Conservation (phyloP, 1,140 invertebrate genomes). For the Brachystomella parvula region DNA sequence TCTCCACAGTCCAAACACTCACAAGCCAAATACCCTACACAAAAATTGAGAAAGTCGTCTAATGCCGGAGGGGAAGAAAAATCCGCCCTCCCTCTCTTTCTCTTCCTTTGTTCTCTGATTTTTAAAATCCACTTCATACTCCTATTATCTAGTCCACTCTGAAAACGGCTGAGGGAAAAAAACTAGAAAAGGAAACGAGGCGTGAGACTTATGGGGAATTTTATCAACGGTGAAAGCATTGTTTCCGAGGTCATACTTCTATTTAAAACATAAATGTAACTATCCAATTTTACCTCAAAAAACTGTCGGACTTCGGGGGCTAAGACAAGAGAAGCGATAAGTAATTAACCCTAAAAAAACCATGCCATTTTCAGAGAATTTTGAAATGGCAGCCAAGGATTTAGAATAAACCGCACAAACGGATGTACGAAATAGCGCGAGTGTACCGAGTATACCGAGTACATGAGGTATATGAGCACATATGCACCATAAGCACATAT, state of each 20-base stretch:
- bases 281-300: neutral
- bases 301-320: neutral
- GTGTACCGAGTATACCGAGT: too few species aligned
- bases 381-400: too few species aligned
- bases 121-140: slow-evolving; percentile 1
- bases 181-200: neutral
- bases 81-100: slow-evolving; percentile 8
- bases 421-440: too few species aligned
- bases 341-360: too few species aligned
- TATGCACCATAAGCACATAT: too few species aligned
- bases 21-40: neutral
- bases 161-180: neutral
- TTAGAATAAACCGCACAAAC: too few species aligned
- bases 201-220: too few species aligned
- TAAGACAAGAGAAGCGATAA: too few species aligned
- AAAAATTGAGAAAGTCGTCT: neutral
- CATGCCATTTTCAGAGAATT: too few species aligned
- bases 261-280: neutral
- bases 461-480: too few species aligned
- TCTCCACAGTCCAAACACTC: neutral
- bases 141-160: neutral
- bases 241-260: neutral
- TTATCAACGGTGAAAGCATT: too few species aligned
- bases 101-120: neutral
- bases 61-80: neutral